phyloP scores from a whole-genome alignment of 92 coral and sea anemone genomes.

The Metridium senile region DNA sequence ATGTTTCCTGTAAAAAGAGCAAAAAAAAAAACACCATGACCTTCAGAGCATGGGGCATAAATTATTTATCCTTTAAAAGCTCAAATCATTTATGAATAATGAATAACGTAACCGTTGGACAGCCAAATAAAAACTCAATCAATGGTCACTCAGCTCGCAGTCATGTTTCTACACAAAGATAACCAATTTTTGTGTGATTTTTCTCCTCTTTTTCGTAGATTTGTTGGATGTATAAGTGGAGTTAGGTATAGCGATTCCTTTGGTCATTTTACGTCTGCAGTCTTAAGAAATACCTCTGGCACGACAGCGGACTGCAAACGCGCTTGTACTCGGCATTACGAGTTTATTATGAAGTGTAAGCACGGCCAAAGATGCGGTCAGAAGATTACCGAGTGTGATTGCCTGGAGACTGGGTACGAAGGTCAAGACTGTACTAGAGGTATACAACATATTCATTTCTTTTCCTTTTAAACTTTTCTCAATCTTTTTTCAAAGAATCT shows the following conservation, averaged over 20 bases:
- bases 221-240: constrained; percentile 40
- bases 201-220: constrained; percentile 14
- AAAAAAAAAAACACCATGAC: constrained; percentile 21
- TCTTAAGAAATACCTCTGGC: constrained; percentile 30
- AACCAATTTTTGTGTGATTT: neutral
- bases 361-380: constrained; percentile 44
- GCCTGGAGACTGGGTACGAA: constrained; percentile 69
- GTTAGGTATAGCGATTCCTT: constrained; percentile 35
- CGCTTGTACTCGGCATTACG: constrained; percentile 42
- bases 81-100: constrained; percentile 47
- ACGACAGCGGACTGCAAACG: constrained; percentile 52
- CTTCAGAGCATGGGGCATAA: constrained; percentile 39
- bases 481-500: neutral
- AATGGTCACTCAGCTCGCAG: neutral
- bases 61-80: constrained; percentile 45
- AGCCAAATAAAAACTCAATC: constrained; percentile 26
- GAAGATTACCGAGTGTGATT: constrained; percentile 64
- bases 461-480: neutral
- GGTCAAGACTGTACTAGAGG: constrained; percentile 49
- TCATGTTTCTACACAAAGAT: neutral
- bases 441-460: constrained; percentile 9
- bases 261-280: constrained; percentile 37
- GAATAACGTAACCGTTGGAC: constrained; percentile 39
- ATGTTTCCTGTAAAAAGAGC: constrained; percentile 8
- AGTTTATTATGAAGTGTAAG: constrained; percentile 41